Evolutionary conservation across 2,888 invertebrate species (phyloP), one percentile per base, ranked within the genome.

Genomic region (Hypena proboscidalis): DNA sequence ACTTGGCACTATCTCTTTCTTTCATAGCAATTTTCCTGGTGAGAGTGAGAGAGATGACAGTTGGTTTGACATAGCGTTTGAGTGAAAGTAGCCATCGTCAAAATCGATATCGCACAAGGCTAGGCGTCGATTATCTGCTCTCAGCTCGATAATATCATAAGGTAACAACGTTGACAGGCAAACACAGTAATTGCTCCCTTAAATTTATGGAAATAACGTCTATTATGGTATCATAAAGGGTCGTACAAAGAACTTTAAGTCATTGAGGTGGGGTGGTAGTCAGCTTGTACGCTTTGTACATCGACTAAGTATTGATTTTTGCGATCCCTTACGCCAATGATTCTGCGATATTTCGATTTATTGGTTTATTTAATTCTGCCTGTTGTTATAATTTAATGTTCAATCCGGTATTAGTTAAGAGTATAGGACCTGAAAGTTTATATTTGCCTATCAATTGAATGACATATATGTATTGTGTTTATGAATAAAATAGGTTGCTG

Each of bases 61-160:
- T 56, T 67, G 10, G 5, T 43, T 26, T 63, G 47, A 41, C 20
- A 6, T 58, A 77, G 60, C 71, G 72, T 66, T 71, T 62, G 44
- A 64, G 66, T 67, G 69, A 80, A 80, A 80, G 76, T 76, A 69
- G 78, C 77, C 73, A 77, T 72, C 67, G 74, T 81, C 82, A 90
- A 90, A 90, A 91, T 91, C 91, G 91, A 91, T 91, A 90, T 90
- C 89, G 87, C 89, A 85, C 90, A 91, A 91, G 91, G 90, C 90
- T 90, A 85, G 84, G 78, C 86, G 90, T 91, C 90, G 90, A 91
- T 90, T 90, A 90, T 87, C 87, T 83, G 84, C 77, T 83, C 58
- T 68, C 67, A 65, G 47, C 19, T 45, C 29, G 26, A 51, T 27
- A 41, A 29, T 35, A 35, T 19, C 39, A 37, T 42, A 83, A 70